Percentiles rank a stretch among this genome's conserved stretches.
phyloP scores from a whole-genome alignment of 2,888 invertebrate genomes.

The Mesochorus sp. region DNA sequence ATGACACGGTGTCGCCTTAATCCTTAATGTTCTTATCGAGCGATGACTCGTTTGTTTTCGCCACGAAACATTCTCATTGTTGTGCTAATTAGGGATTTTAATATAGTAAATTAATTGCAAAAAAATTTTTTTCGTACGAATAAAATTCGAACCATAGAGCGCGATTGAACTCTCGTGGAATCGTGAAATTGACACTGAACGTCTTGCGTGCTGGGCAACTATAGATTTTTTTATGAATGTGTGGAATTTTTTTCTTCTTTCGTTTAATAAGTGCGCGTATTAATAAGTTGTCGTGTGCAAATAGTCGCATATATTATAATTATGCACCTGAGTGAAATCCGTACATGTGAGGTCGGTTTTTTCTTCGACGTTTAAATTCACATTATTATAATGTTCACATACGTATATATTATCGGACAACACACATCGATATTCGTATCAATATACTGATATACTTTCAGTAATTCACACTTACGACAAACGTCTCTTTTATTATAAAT shows the following conservation, averaged over 20 bases:
- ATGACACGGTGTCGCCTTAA: slow-evolving; percentile 54
- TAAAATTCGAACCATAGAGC: too few species aligned
- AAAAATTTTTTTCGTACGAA: not conserved
- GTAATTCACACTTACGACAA: too few species aligned
- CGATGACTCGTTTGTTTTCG: slow-evolving; percentile 37
- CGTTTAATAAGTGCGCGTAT: not conserved
- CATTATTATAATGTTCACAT: not conserved
- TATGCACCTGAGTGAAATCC: slow-evolving; percentile 25
- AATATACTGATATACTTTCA: too few species aligned
- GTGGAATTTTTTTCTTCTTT: not conserved
- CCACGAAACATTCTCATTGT: not conserved
- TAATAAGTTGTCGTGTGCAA: slow-evolving; percentile 13
- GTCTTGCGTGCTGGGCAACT: slow-evolving; percentile 3
- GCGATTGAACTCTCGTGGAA: not conserved
- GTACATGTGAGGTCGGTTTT: not conserved
- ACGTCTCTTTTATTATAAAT: too few species aligned
- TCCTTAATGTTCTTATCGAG: slow-evolving; percentile 67
- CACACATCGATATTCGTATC: slow-evolving; percentile 1
- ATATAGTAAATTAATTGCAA: not conserved
- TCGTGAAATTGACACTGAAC: not conserved
- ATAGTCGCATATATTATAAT: slow-evolving; percentile 20
- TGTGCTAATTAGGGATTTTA: not conserved
- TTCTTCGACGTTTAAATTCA: not conserved
- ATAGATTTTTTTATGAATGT: not conserved
- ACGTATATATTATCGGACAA: not conserved